Conservation (phyloP, 30 jellyfish, hydroid and myxozoan species). For the Catostylus mosaicus region DNA sequence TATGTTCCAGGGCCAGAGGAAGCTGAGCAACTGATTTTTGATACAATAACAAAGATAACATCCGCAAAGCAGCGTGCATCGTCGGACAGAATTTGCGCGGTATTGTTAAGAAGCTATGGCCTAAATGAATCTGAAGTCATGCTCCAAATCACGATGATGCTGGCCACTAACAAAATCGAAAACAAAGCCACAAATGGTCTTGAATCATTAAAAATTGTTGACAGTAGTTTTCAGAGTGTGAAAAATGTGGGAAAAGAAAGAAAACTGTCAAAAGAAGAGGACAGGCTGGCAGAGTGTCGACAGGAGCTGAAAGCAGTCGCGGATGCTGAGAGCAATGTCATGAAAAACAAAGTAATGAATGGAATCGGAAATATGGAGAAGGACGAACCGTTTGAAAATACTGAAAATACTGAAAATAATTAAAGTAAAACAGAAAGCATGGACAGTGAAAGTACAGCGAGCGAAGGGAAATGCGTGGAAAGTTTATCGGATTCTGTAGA, state of each 20-base stretch:
- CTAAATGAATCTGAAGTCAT: not conserved
- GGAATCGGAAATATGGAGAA: slow-evolving; percentile 3
- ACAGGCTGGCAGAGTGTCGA: not conserved
- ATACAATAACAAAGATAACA: not conserved
- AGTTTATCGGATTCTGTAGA: not conserved
- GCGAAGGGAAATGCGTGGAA: not conserved
- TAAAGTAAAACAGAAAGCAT: slow-evolving; percentile 1
- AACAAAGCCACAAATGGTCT: not conserved
- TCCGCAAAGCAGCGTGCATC: not conserved
- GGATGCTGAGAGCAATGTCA: not conserved
- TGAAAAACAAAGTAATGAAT: not conserved
- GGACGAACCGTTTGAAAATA: not conserved
- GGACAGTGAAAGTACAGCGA: slow-evolving; percentile 5
- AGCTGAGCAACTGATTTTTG: not conserved
- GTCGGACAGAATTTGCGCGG: not conserved
- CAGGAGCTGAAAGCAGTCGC: not conserved
- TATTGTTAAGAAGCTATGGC: not conserved
- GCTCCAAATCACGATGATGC: not conserved
- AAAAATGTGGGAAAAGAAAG: not conserved
- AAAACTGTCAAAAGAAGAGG: not conserved
- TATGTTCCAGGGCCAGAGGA: too few species aligned
- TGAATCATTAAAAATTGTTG: not conserved
- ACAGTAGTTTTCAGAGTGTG: not conserved
- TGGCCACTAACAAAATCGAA: not conserved
- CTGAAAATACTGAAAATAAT: not conserved